These are phyloP conservation scores for Amblyornis subalaris DNA, from an alignment of 2,113 vertebrate species.

Conservation along the genomic window DNA sequence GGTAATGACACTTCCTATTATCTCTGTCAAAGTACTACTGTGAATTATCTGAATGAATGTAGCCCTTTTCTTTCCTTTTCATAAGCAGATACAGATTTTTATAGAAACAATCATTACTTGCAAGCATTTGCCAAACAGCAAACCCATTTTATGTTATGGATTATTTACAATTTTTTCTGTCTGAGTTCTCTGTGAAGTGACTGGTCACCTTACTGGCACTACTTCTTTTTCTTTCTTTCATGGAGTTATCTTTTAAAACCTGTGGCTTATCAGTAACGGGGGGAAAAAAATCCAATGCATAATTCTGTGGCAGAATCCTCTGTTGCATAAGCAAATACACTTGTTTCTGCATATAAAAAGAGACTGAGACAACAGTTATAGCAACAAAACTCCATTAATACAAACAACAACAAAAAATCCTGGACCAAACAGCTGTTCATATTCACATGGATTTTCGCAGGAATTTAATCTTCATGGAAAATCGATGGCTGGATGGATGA, in stretches of 20 bases:
- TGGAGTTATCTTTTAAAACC: neutral
- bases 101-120: neutral
- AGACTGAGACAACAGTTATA: neutral
- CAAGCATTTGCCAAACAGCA: neutral
- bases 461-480: neutral
- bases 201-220: neutral
- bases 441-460: neutral
- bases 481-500: too few species aligned
- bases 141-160: neutral
- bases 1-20: neutral
- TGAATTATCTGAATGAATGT: neutral
- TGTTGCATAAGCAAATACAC: neutral
- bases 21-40: neutral
- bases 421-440: neutral
- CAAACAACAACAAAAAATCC: neutral
- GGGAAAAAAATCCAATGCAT: rapidly evolving
- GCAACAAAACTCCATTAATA: neutral
- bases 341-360: neutral
- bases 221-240: neutral
- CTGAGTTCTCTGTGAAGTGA: neutral
- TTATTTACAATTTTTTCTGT: neutral
- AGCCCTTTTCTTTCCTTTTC: neutral
- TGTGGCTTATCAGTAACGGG: neutral
- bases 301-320: neutral
- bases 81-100: neutral